Percentiles rank a stretch among this genome's conserved stretches.
phyloP scores from a whole-genome alignment of 2,113 vertebrate genomes.

The Heterotilapia buettikoferi region DNA sequence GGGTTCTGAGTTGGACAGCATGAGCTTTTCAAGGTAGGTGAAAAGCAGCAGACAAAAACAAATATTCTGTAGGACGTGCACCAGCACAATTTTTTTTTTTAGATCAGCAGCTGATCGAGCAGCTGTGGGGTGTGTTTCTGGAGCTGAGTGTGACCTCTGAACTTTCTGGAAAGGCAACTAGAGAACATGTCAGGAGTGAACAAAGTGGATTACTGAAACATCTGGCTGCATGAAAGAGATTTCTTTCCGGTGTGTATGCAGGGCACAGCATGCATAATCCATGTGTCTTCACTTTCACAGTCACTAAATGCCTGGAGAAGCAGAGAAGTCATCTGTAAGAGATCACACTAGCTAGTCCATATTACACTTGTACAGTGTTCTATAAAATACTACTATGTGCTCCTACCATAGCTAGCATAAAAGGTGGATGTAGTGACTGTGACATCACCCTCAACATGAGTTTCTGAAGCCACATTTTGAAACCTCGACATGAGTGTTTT shows the following conservation, averaged over 20 bases:
- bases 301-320: background rate
- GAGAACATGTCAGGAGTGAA: background rate
- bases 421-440: rapidly evolving
- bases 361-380: background rate
- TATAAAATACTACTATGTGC: background rate
- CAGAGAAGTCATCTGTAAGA: background rate
- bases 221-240: background rate
- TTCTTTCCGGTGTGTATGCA: background rate
- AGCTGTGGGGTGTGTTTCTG: background rate
- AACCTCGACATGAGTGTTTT: background rate
- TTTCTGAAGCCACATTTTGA: background rate
- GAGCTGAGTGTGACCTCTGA: conserved; percentile 3
- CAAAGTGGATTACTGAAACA: background rate
- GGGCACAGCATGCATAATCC: background rate
- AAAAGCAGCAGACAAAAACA: background rate
- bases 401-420: background rate
- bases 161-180: background rate
- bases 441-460: rapidly evolving
- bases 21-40: background rate
- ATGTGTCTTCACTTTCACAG: background rate
- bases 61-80: background rate
- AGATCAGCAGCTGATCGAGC: background rate
- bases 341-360: background rate
- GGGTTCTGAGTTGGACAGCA: background rate
- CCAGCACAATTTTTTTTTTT: background rate